Evolutionary conservation across 2,113 vertebrate genomes (phyloP).

Genomic region (Cyanistes caeruleus): DNA sequence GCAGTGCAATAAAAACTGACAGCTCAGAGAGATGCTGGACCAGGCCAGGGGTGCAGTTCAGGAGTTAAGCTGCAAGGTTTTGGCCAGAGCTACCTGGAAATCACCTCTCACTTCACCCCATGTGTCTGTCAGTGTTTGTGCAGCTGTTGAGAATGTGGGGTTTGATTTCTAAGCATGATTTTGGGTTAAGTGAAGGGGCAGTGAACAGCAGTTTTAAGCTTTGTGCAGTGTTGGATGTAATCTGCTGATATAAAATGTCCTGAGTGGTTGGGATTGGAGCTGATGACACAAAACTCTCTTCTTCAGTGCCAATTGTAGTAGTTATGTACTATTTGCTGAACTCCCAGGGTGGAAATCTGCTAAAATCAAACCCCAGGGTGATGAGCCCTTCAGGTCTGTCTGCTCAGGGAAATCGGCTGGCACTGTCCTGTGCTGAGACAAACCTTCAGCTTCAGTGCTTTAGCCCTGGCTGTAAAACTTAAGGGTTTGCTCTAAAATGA

Average conservation of each 20-base stretch:
- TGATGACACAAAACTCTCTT: not conserved
- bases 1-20: fast-evolving
- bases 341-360: not conserved
- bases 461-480: not conserved
- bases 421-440: not conserved
- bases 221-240: not conserved
- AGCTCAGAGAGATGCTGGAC: not conserved
- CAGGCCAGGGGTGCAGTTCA: not conserved
- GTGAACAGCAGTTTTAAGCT: not conserved
- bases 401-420: not conserved
- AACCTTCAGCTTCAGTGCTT: not conserved
- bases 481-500: not conserved
- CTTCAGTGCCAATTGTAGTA: not conserved
- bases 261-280: not conserved
- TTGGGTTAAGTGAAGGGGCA: slow-evolving; percentile 13
- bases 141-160: not conserved
- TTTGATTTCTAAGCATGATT: not conserved
- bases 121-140: not conserved
- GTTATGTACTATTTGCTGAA: not conserved
- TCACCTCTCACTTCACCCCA: not conserved
- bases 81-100: not conserved
- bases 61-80: not conserved
- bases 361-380: not conserved
- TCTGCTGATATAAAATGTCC: not conserved
- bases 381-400: not conserved